Base-by-base conservation (phyloP, 2,888 invertebrate species). In the Idaea aversata region DNA sequence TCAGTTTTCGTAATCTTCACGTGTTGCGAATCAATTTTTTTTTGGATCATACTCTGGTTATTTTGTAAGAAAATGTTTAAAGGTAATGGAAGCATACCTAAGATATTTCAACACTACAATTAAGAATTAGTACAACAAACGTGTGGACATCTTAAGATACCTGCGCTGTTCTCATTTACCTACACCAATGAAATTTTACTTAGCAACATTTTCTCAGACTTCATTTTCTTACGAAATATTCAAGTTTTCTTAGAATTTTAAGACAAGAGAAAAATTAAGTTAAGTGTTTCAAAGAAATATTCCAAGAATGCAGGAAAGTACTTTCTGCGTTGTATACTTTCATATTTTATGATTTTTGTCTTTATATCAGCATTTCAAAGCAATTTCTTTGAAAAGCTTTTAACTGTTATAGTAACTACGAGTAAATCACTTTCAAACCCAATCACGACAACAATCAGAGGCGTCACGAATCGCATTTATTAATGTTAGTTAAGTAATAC, bases 1-100 rank as follows among this genome's bases (percentile, higher is more conserved):
- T 70, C 70, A 66, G 72, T 75, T 78, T 79, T 78, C 67, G 68
- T 71, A 67, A 61, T 65, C 63, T 61, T 65, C 65, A 59, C 67
- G 67, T 67, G 63, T 47, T 47, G 13, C 6, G 47, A 47, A 47
- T 38, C 7, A 47, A 10, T 7, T 25, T 47, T 7, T 47, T 47
- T 47, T 47, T 47, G 47, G 47, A 47, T 47, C 47, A 47, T 47
- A 47, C 4, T 36, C 10, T 10, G 5, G 10, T 47, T 47, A 5
- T 47, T 47, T 47, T 47, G 47, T 47, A 47, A 47, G 47, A 10
- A 7, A 47, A 13, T 47, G 5, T 47, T 10, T 7, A 10, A 47
- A 47, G 10, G 47, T 5, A 38, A 38, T 6, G 6, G 38, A 38
- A 38, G 38, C 38, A 10, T 47, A 7, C 10, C 47, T 47, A 47